A percentile compares a stretch with the other conserved stretches of the same genome.
phyloP scores from a whole-genome alignment of 2,797 vertebrate species.

The Momotus momota region DNA sequence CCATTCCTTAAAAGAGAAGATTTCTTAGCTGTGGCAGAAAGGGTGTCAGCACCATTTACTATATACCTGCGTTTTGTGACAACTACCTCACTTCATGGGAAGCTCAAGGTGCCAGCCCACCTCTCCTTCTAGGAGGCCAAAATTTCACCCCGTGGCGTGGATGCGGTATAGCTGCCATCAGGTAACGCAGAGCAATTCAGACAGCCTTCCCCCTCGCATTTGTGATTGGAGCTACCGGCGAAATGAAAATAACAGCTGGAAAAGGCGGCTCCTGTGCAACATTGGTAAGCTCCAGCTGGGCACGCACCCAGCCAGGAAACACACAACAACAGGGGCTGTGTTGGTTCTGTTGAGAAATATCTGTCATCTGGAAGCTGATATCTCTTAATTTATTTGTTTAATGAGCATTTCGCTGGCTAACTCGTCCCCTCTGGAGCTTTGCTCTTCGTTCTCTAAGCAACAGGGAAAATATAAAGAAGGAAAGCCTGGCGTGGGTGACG shows the following conservation, averaged over 20 bases:
- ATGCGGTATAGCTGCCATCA: fast-evolving
- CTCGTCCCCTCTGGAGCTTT: not conserved
- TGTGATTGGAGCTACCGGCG: not conserved
- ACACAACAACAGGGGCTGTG: not conserved
- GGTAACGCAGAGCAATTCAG: not conserved
- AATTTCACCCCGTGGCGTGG: not conserved
- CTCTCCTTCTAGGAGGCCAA: not conserved
- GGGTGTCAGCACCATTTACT: not conserved
- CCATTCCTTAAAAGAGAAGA: conserved; percentile 81
- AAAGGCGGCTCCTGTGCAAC: not conserved
- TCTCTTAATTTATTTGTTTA: conserved; percentile 28
- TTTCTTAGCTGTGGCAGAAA: not conserved
- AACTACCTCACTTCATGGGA: fast-evolving
- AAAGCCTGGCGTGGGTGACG: not conserved
- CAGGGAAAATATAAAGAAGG: not conserved
- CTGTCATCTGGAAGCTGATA: not conserved
- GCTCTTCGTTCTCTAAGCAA: not conserved
- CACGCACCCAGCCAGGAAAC: not conserved
- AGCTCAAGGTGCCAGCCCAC: fast-evolving
- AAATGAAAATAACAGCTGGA: not conserved
- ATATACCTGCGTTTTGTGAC: not conserved
- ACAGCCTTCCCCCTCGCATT: not conserved
- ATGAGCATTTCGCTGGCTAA: not conserved
- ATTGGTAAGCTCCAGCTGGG: not conserved
- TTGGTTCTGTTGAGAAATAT: not conserved